Base-by-base conservation (phyloP, 2,888 invertebrate species). In the Leucozona laternaria region DNA sequence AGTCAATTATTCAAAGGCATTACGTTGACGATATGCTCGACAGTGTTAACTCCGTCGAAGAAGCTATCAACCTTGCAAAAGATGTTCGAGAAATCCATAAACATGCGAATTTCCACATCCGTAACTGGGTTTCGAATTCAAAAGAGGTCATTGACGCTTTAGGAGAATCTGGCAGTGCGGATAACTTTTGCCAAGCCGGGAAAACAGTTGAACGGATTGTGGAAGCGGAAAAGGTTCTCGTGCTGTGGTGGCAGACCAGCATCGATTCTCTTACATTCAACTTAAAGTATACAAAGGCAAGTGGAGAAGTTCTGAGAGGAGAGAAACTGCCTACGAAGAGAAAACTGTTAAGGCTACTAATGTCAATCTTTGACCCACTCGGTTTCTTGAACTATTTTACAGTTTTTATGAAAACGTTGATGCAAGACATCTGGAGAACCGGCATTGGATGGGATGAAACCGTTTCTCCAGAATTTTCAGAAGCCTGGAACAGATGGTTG, bases 61-160 rank as follows among this genome's bases (percentile, higher is more conserved):
- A 25, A 25, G 25, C 25, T 4, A 25, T 25, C 25, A 25, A 25
- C 4, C 25, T 25, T 2, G 25, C 25, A 4, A 25, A 31, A 31
- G 31, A 31, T 31, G 31, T 31, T 31, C 31, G 31, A 53, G 45
- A 71, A 10, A 31, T 88, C n/a, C 84, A 81, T 50, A 71, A 31
- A 4, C 60, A 60, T 8, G 84, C 70, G 0, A 77, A 81, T 11
- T 88, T 88, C 64, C 72, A 86, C 20, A 88, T 88, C 15, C 60
- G 84, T 0, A 88, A 88, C 31, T 88, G 85, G 80, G 5, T 83
- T 22, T 86, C 88, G 2, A 88, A 88, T 22, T 82, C 84, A n/a
- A 5, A 6, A 10, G 48, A 70, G 15, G 81, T 84, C n/a, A 66
- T 57, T 13, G 40, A 45, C 0, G 83, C 73, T 10, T 62, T 79